A percentile compares a stretch with the other conserved stretches of the same genome.
Evolutionary conservation across 1,140 invertebrate species (phyloP).

Genomic region (Babylonia areolata): DNA sequence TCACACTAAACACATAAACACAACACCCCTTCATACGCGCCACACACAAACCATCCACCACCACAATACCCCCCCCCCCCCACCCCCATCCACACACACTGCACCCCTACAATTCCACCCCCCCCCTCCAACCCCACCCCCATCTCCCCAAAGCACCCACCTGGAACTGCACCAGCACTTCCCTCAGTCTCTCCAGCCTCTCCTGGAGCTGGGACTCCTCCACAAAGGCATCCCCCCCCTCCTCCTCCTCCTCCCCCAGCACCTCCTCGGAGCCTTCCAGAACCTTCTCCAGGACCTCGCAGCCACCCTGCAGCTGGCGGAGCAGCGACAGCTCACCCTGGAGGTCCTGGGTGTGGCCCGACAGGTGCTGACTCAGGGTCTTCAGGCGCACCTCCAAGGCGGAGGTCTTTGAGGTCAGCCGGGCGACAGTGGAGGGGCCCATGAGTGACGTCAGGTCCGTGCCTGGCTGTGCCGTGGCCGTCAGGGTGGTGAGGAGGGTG

Average conservation of each 20-base stretch:
- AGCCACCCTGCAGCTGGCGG: constrained; percentile 59
- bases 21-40: no score
- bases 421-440: constrained; percentile 65
- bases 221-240: constrained; percentile 2
- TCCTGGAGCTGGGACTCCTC: constrained; percentile 55
- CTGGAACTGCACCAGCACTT: constrained; percentile 62
- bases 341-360: constrained; percentile 60
- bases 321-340: constrained; percentile 62
- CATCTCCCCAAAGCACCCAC: background rate
- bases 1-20: no score
- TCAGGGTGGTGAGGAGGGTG: no score
- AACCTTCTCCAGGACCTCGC: constrained; percentile 59
- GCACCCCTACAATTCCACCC: no score
- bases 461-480: no score
- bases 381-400: constrained; percentile 64
- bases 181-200: constrained; percentile 62
- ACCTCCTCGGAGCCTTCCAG: constrained; percentile 60
- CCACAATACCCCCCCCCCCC: no score
- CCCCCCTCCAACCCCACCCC: background rate
- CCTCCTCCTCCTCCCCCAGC: constrained; percentile 53
- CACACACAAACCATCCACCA: no score
- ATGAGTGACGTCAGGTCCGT: constrained; percentile 67
- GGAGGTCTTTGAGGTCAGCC: constrained; percentile 65
- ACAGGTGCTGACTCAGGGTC: constrained; percentile 60
- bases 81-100: no score